Percentiles rank a stretch among this genome's conserved stretches.
Conservation (phyloP, 2,113 vertebrate genomes). For the Corythornis vintsioides region DNA sequence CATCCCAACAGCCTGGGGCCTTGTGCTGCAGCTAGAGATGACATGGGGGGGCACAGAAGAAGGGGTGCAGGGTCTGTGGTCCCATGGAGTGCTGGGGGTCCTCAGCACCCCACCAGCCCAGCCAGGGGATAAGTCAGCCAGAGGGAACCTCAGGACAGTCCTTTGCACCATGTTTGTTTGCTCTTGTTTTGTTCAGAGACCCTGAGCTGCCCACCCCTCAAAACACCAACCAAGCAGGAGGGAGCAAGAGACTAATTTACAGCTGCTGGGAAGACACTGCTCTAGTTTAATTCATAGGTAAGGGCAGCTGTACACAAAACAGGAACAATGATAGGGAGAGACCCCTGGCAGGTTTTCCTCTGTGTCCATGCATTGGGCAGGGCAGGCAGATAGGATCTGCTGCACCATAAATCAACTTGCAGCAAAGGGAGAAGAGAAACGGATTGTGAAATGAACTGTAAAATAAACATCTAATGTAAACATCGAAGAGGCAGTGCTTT, state of each 20-base stretch:
- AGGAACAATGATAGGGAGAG: not conserved
- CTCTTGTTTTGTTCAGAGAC: not conserved
- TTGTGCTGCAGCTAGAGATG: not conserved
- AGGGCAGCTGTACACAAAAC: not conserved
- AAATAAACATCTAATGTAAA: slow-evolving; percentile 66
- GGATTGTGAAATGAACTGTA: slow-evolving; percentile 60
- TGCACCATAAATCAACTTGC: not conserved
- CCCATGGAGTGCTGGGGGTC: accelerated
- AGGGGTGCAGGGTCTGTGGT: not conserved
- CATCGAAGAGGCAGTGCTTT: not conserved
- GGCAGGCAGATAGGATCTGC: slow-evolving; percentile 43
- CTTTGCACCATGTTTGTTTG: not conserved
- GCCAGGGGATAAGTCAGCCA: not conserved
- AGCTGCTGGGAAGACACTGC: not conserved
- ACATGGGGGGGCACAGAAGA: accelerated
- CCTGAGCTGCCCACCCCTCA: not conserved
- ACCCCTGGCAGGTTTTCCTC: not conserved
- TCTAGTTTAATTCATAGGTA: not conserved
- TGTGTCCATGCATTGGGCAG: not conserved
- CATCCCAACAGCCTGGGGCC: not conserved
- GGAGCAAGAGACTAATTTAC: not conserved
- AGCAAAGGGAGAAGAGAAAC: slow-evolving; percentile 13
- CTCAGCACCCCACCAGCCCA: not conserved
- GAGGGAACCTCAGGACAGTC: not conserved
- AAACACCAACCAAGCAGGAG: not conserved